Conservation (phyloP, 2,113 vertebrate genomes). For the Laticauda laticaudata region DNA sequence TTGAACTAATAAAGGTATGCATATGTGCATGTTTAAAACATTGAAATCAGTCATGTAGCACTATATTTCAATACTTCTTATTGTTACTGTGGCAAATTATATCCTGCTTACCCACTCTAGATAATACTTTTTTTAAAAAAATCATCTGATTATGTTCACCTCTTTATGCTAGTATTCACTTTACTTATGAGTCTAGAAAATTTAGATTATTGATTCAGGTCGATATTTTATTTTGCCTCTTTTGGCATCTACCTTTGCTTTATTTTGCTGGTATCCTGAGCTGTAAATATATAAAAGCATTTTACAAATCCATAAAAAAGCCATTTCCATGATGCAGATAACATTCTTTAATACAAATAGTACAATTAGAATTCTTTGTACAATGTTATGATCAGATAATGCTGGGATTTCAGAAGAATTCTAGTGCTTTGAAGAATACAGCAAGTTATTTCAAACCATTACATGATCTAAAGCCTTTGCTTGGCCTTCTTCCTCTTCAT, state of each 20-base stretch:
- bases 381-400: background rate
- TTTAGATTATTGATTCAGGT: background rate
- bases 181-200: background rate
- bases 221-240: background rate
- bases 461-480: background rate
- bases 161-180: background rate
- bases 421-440: background rate
- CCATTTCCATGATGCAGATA: conserved; percentile 25
- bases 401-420: background rate
- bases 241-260: background rate
- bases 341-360: conserved; percentile 30
- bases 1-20: background rate
- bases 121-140: background rate
- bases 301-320: conserved; percentile 15
- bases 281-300: conserved; percentile 14
- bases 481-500: background rate
- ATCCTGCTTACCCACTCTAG: rapidly evolving
- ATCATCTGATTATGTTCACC: background rate
- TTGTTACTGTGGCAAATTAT: rapidly evolving
- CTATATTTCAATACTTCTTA: background rate
- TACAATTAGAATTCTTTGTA: conserved; percentile 1
- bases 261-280: background rate
- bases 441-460: background rate
- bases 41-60: background rate
- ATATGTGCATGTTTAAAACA: background rate